Percentiles rank a stretch among this genome's conserved stretches.
Evolutionary conservation across 2,113 vertebrate genomes (phyloP).

Genomic region (Orycteropus afer): DNA sequence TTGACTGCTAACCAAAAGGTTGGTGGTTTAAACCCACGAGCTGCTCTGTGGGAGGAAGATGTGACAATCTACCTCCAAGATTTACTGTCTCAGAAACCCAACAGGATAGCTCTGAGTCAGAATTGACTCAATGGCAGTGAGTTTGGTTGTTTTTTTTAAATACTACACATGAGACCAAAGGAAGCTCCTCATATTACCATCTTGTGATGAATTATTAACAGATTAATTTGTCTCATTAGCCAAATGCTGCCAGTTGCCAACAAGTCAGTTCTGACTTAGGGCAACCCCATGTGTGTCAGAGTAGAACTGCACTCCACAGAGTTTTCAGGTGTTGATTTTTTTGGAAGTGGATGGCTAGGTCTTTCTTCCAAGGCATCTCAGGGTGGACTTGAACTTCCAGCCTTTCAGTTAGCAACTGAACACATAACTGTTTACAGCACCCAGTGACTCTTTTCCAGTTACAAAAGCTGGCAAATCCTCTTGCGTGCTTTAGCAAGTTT

Average conservation of each 20-base stretch:
- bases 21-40: too few relatives aligned
- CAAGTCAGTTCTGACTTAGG: neutral
- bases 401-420: neutral
- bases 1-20: too few relatives aligned
- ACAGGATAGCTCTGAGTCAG: too few relatives aligned
- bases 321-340: neutral
- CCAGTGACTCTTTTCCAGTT: neutral
- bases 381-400: too few relatives aligned
- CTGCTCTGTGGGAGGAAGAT: too few relatives aligned
- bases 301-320: neutral
- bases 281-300: neutral
- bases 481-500: neutral
- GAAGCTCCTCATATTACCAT: conserved; percentile 33
- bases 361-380: neutral
- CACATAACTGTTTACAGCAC: neutral
- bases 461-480: neutral
- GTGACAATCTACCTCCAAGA: too few relatives aligned
- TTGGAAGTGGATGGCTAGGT: neutral
- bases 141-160: too few relatives aligned
- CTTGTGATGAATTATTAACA: conserved; percentile 52
- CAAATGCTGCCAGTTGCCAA: neutral
- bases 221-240: conserved; percentile 59
- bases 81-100: too few relatives aligned
- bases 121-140: too few relatives aligned
- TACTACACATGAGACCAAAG: too few relatives aligned